Evolutionary conservation across 1,140 invertebrate genomes (phyloP).

Genomic region (Pseudomyrmex flavicornis): DNA sequence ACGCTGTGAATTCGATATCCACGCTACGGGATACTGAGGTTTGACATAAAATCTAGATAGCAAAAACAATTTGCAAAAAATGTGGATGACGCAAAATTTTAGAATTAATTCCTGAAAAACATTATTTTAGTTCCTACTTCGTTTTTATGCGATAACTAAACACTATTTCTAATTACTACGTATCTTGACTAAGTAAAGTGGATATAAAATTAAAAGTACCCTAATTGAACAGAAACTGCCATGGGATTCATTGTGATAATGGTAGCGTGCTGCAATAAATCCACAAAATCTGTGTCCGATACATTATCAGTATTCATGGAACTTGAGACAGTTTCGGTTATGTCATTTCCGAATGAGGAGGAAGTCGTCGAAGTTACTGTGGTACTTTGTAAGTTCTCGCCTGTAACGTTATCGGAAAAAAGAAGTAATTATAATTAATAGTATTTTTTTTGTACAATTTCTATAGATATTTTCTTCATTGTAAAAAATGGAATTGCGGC

Average conservation of each 20-base stretch:
- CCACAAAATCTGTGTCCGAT: slow-evolving; percentile 31
- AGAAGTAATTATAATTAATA: slow-evolving; percentile 5
- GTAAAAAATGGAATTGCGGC: not conserved
- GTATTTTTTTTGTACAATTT: too few species aligned
- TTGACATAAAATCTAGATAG: not conserved
- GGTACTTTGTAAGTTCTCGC: slow-evolving; percentile 37
- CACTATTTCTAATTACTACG: not conserved
- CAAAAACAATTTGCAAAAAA: not conserved
- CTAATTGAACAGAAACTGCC: slow-evolving; percentile 39
- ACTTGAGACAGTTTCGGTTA: slow-evolving; percentile 39
- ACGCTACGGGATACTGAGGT: slow-evolving; percentile 3
- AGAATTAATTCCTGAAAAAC: not conserved
- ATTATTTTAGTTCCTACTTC: not conserved
- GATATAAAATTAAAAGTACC: slow-evolving; percentile 12
- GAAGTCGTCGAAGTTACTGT: slow-evolving; percentile 18
- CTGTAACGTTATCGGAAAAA: slow-evolving; percentile 41
- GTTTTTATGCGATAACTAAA: not conserved
- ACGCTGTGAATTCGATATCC: slow-evolving; percentile 61
- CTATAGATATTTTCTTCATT: too few species aligned
- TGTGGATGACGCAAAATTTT: not conserved
- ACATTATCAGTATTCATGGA: slow-evolving; percentile 63
- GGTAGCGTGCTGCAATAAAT: slow-evolving; percentile 1
- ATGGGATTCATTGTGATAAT: not conserved
- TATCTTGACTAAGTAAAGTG: not conserved
- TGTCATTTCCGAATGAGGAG: slow-evolving; percentile 1